Conservation (phyloP, 2,888 invertebrate genomes). For the Tinea semifulvella region DNA sequence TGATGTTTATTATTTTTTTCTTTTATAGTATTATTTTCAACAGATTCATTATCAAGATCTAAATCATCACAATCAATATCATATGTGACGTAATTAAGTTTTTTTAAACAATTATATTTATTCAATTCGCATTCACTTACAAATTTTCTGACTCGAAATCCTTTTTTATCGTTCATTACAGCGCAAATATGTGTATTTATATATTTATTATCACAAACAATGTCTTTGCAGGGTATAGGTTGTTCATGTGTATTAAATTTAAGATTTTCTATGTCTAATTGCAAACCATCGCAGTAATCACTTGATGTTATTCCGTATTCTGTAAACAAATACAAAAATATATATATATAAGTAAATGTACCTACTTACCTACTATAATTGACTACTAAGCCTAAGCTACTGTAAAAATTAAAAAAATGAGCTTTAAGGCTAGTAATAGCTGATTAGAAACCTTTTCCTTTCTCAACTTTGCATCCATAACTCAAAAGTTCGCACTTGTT, state of each 20-base stretch:
- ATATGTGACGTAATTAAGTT: conserved; percentile 29
- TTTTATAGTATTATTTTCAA: too few relatives aligned
- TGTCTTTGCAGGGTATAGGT: neutral
- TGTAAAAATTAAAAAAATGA: too few relatives aligned
- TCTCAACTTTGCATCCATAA: conserved; percentile 35
- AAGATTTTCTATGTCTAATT: neutral
- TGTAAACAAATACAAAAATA: too few relatives aligned
- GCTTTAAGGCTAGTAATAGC: too few relatives aligned
- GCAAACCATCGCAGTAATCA: conserved; percentile 30
- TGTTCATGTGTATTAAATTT: neutral
- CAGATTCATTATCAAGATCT: neutral
- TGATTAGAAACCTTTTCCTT: conserved; percentile 33
- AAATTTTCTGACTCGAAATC: conserved; percentile 37
- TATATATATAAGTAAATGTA: too few relatives aligned
- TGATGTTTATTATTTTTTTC: conserved; percentile 8
- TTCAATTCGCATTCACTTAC: conserved; percentile 33
- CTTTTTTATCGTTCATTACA: conserved; percentile 32
- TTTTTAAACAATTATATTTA: conserved; percentile 33
- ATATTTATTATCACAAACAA: neutral
- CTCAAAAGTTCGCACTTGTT: conserved; percentile 39
- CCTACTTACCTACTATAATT: too few relatives aligned
- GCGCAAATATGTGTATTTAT: conserved; percentile 30
- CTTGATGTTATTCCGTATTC: conserved; percentile 33
- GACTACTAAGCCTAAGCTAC: too few relatives aligned
- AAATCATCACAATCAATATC: conserved; percentile 31